These are phyloP conservation scores for Numida meleagris DNA, from an alignment of 2,113 vertebrate genomes.

Conservation along the genomic window DNA sequence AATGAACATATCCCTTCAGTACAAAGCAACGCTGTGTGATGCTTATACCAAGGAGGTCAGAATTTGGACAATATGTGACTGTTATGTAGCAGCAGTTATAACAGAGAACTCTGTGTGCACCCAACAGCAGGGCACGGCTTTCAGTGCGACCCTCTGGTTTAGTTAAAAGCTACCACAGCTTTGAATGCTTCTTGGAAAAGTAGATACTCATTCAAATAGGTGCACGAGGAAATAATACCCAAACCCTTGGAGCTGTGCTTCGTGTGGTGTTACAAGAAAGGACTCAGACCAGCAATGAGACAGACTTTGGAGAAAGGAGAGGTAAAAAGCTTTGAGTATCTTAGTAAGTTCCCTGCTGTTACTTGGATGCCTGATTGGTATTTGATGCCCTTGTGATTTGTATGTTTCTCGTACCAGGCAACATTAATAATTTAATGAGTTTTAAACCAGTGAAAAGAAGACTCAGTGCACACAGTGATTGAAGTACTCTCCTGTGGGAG, in stretches of 20 bases:
- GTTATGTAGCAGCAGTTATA: background rate
- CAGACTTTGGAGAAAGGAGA: background rate
- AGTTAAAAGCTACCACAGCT: background rate
- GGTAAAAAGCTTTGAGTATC: background rate
- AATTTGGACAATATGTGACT: background rate
- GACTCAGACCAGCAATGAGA: background rate
- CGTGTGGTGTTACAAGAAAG: background rate
- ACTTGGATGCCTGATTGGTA: background rate
- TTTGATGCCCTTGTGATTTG: background rate
- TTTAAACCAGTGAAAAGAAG: conserved; percentile 8
- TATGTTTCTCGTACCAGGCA: background rate
- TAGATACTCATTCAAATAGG: background rate
- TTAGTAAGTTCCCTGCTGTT: background rate
- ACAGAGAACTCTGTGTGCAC: background rate
- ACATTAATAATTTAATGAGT: conserved; percentile 51
- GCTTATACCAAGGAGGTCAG: background rate
- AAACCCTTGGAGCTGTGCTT: background rate
- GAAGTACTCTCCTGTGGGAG: conserved; percentile 15
- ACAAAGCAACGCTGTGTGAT: background rate
- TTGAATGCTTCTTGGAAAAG: background rate
- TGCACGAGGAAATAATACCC: background rate
- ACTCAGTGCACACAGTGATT: background rate
- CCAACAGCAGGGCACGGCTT: rapidly evolving
- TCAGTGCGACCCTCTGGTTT: background rate
- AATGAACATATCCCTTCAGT: background rate